These are phyloP conservation scores for Allochrocebus solatus DNA, from an alignment of 2,797 vertebrate species.

Conservation along the genomic window DNA sequence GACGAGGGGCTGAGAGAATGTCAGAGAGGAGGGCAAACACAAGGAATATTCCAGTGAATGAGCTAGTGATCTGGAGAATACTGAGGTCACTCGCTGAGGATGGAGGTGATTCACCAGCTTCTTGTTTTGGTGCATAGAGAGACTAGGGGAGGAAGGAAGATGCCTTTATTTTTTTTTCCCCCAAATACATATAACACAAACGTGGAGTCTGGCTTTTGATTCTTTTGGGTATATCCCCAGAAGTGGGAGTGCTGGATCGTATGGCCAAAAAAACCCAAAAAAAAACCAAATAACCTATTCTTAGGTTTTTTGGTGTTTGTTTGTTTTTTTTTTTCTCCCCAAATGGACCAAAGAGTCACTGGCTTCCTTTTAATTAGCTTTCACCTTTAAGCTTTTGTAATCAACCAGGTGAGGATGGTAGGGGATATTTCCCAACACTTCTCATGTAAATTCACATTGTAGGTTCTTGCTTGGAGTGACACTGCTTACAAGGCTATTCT, in stretches of 20 bases:
- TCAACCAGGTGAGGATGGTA: background rate
- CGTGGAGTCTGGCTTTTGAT: background rate
- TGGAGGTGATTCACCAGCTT: background rate
- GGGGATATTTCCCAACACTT: background rate
- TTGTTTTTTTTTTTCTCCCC: background rate
- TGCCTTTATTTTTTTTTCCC: background rate
- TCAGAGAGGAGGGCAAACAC: background rate
- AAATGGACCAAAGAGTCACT: background rate
- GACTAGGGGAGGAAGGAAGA: background rate
- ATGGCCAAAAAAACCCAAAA: background rate
- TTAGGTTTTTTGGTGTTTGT: background rate
- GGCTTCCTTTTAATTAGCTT: background rate
- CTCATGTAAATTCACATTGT: background rate
- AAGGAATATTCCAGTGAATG: background rate
- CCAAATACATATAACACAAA: background rate
- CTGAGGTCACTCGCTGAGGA: background rate
- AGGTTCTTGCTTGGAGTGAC: background rate
- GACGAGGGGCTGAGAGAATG: background rate
- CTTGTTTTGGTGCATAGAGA: background rate
- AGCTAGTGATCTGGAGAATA: rapidly evolving
- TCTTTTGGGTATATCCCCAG: background rate
- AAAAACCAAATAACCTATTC: too few relatives aligned
- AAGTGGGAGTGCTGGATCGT: background rate
- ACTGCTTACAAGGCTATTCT: background rate
- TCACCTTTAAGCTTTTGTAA: background rate